These are phyloP conservation scores for Ameiurus melas DNA, from an alignment of 2,113 vertebrate genomes.

Conservation along the genomic window DNA sequence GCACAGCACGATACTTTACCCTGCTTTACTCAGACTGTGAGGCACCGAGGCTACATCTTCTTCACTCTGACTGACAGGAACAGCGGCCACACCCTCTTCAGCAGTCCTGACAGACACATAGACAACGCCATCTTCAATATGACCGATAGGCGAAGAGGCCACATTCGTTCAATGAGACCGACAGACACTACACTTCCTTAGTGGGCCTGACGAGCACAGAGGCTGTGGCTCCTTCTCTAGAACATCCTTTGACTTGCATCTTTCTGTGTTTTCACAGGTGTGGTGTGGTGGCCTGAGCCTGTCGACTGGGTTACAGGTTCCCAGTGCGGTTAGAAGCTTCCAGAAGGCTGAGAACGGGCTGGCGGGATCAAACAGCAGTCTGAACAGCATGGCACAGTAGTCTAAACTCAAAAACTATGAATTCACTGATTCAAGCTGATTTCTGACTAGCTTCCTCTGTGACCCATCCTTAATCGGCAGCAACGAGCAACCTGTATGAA, in stretches of 20 bases:
- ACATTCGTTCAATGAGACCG: background rate
- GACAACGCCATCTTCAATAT: background rate
- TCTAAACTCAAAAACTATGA: background rate
- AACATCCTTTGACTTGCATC: too few species aligned
- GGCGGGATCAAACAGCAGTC: slow-evolving; percentile 76
- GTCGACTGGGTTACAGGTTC: slow-evolving; percentile 87
- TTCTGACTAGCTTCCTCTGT: slow-evolving; percentile 18
- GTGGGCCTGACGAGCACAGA: background rate
- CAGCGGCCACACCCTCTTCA: background rate
- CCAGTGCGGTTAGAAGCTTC: slow-evolving; percentile 82
- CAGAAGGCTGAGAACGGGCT: slow-evolving; percentile 81
- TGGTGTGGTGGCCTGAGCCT: slow-evolving; percentile 89
- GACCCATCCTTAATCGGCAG: slow-evolving; percentile 3
- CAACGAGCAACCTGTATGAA: slow-evolving; percentile 3
- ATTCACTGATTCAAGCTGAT: slow-evolving; percentile 3
- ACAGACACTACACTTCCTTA: background rate
- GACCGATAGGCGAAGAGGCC: background rate
- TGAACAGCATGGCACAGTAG: slow-evolving; percentile 79
- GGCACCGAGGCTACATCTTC: background rate
- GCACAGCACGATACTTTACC: background rate
- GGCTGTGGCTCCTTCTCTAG: background rate
- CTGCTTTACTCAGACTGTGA: background rate
- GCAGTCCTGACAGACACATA: background rate
- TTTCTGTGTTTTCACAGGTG: slow-evolving; percentile 69
- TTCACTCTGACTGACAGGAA: background rate